Evolutionary conservation across 2,888 invertebrate genomes (phyloP), one percentile per base, ranked within the genome.

Genomic region (Synanthedon myopaeformis): DNA sequence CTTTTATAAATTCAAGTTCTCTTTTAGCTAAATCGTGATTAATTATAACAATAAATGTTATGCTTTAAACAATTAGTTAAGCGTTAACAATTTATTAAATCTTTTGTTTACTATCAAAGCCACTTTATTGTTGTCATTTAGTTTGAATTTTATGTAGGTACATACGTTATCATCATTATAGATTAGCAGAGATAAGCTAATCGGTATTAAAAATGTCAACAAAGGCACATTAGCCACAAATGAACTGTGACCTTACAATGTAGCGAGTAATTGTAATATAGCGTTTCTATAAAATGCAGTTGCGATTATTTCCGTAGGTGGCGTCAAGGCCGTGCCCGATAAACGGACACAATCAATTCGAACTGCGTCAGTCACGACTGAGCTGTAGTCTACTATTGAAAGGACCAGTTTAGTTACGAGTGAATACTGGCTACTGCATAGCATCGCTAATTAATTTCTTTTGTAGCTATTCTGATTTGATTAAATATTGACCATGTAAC

Each of bases 271-370:
- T 56, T 67, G 66, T 61, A 66, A 64, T 67, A 65, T 62, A 66
- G 67, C 73, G 61, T 70, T 76, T 69, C 69, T 72, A 69, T 72
- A 62, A 61, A 65, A 64, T 63, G 54, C 70, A 74, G 70, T 65
- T 64, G 61, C 63, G 68, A 80, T 83, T 78, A 68, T 80, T 76
- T 79, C 74, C 79, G 73, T 68, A 73, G 74, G 68, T 61, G 62
- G 60, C 62, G 58, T 65, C 84, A 85, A 85, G 85, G 86, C 66
- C 72, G 67, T 53, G 55, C 55, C 71, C 73, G 76, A 76, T 80
- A 79, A 79, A 78, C 74, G 66, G 70, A 77, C 70, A 72, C 71
- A 70, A 66, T 70, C 64, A 65, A 71, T 51, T 54, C 35, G 48
- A 63, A 62, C 62, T 69, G 70, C 69, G 71, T 69, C 74, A 67